Evolutionary conservation across 2,888 invertebrate species (phyloP), one percentile per base, ranked within the genome.

Genomic region (Drosophila austrosaltans): DNA sequence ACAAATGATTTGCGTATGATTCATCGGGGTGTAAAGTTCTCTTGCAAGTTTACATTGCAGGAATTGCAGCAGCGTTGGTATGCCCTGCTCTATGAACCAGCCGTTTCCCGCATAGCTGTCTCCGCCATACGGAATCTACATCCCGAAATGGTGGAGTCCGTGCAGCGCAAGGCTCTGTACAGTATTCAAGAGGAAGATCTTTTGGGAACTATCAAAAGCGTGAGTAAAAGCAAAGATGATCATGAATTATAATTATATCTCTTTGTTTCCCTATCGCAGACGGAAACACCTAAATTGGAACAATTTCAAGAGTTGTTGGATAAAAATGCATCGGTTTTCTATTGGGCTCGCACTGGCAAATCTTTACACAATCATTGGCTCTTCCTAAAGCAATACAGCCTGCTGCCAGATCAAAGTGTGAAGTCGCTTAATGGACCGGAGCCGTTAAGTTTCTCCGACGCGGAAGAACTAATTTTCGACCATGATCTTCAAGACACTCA

Each of bases 41-140:
- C 99, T 0, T 98, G 98, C 90, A 96, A 97, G 69, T 99, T 98
- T 91, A 97, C 98, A 0, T 93, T 98, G 28, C 96, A 96, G 88
- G 99, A 99, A 91, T 94, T 99, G 63, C 98, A 98, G 90, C 97
- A 98, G 65, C 95, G 99, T 60, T 99, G 99, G 99, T 98, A 98
- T 92, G 97, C 98, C 0, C 92, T 99, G 65, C 93, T 99, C 25
- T 99, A 99, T 92, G 98, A 99, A 92, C 96, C 97, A n/a, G 95
- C 97, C 56, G 96, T 99, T 58, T 98, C 98, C 3, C 94, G 98
- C 75, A 95, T 98, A 44, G 98, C 98, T 2, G 95, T 98, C 1
- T 96, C 97, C 56, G 98, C 98, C 0, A 98, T 99, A 96, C 94
- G 97, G 44, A 98, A 98, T 93, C 93, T 99, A 61, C 98, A 98